Conservation (phyloP, 2,113 vertebrate genomes). For the human (Homo sapiens) region DNA sequence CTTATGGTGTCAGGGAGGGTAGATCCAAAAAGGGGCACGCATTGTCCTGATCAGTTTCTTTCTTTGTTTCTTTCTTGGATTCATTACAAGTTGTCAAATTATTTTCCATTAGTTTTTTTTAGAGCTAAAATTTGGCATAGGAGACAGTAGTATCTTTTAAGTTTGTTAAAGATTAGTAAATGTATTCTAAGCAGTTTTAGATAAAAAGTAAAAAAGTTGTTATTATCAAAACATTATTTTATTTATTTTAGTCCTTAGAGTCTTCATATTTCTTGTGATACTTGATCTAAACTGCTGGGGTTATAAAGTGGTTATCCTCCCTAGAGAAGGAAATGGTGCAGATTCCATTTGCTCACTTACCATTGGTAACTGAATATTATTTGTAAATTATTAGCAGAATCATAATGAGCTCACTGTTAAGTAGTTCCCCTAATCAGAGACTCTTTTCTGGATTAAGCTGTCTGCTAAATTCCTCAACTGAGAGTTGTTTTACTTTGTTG, state of each 20-base stretch:
- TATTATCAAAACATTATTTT: not conserved
- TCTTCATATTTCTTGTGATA: constrained; percentile 32
- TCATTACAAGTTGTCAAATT: constrained; percentile 24
- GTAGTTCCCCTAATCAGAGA: not conserved
- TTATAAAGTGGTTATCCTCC: not conserved
- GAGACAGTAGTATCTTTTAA: not conserved
- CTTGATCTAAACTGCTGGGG: not conserved
- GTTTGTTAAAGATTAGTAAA: not conserved
- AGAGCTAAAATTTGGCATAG: not conserved
- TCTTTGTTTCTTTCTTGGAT: not conserved
- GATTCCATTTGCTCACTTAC: not conserved
- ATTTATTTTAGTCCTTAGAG: not conserved
- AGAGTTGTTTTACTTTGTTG: not conserved
- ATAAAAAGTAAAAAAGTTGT: not conserved
- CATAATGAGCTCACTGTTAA: not conserved
- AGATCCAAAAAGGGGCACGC: not conserved
- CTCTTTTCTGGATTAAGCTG: not conserved
- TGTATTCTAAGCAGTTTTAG: constrained; percentile 26
- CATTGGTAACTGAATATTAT: not conserved
- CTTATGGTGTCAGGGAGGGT: not conserved
- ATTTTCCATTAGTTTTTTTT: constrained; percentile 12
- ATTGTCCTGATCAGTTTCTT: not conserved
- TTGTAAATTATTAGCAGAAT: constrained; percentile 41
- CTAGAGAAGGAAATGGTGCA: not conserved
- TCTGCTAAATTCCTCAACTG: not conserved